Base-by-base conservation (phyloP, 2,113 vertebrate species). In the Hassar affinis region DNA sequence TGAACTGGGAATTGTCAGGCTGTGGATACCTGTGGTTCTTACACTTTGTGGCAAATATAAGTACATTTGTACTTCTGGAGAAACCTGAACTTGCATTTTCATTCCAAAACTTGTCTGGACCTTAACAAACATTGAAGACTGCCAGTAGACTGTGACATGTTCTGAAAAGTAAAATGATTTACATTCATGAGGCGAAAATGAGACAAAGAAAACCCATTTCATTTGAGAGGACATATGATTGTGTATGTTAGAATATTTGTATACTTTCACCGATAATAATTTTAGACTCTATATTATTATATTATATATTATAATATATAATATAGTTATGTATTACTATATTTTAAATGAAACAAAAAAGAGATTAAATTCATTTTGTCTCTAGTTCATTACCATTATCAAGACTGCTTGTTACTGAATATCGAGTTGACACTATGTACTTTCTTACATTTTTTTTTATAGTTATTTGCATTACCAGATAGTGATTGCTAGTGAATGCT, bases 41-140 rank as follows among this genome's bases (percentile, higher is more conserved):
- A 88, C n/a, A 22, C 57, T 78, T 81, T 18, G 42, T 20, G 90
- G 87, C 61, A 89, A 78, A 42, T 80, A 91, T 76, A 95, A 84
- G 81, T 92, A 94, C 42, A 95, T 54, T 83, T 95, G 93, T 51
- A 95, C 85, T 81, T 92, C 88, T 83, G 94, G 94, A 84, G 35
- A 89, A 83, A 93, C 75, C 74, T 92, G 93, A 56, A 95, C 87
- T 88, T 93, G 92, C 54, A 94, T 87, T 66, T 91, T 91, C 61
- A 94, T 76, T 33, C 89, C 93, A 84, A 91, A 90, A 15, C 88
- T 84, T 57, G 93, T 93, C 22, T 90, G 79, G 27, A 94, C 88
- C 54, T 91, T 89, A 75, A 94, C 84, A 15, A 90, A 94, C 89
- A 92, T 91, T 9, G 94, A 94, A n/a, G 93, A 94, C 88, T 93